These are phyloP conservation scores for Drosophila pachea DNA, from an alignment of 1,140 invertebrate genomes.

Conservation along the genomic window DNA sequence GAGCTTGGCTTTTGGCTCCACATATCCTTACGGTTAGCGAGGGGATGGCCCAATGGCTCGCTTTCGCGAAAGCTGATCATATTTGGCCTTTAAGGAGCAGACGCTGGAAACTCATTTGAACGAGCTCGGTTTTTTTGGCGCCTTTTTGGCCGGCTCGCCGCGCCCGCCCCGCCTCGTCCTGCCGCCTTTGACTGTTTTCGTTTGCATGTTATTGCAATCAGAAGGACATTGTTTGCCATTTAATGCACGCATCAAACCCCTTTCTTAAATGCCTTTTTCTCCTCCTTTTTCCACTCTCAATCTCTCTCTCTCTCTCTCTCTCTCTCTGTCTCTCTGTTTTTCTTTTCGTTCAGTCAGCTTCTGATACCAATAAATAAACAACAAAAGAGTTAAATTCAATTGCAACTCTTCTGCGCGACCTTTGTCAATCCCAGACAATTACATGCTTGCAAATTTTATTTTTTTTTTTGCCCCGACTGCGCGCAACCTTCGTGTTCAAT, in stretches of 20 bases:
- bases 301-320: too few relatives aligned
- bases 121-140: conserved; percentile 45
- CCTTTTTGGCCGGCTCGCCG: conserved; percentile 22
- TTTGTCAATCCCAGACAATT: conserved; percentile 70
- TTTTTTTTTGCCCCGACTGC: conserved; percentile 54
- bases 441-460: conserved; percentile 77
- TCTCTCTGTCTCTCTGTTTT: background rate
- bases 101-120: conserved; percentile 13
- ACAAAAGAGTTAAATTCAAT: conserved; percentile 74
- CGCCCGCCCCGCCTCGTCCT: too few relatives aligned
- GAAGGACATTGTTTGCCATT: conserved; percentile 57
- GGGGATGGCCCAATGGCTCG: too few relatives aligned
- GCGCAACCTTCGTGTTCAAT: conserved; percentile 64
- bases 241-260: conserved; percentile 65
- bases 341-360: conserved; percentile 20
- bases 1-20: too few relatives aligned
- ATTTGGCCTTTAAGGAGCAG: too few relatives aligned
- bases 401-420: conserved; percentile 50
- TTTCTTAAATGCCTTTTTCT: conserved; percentile 24
- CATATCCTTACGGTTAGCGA: too few relatives aligned
- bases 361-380: conserved; percentile 74
- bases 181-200: conserved; percentile 30
- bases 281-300: too few relatives aligned
- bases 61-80: too few relatives aligned
- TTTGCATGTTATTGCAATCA: conserved; percentile 77